Conservation (phyloP, 1,140 invertebrate species). For the Drosophila erecta region DNA sequence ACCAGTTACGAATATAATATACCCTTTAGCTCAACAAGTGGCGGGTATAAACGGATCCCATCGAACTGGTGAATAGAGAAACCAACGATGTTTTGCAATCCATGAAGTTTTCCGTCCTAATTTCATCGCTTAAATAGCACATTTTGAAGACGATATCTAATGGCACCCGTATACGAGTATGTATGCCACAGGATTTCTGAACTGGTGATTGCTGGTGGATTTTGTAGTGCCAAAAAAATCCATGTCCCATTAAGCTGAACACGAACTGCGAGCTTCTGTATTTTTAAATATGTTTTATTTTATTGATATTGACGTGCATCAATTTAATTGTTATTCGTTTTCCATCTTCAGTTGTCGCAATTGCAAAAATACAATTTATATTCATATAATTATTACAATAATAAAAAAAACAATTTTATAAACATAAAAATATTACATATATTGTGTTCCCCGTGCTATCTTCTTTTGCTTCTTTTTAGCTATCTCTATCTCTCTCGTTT, state of each 20-base stretch:
- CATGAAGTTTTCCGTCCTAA: too few species aligned
- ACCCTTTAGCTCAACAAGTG: too few species aligned
- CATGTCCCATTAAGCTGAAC: neutral
- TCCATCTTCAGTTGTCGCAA: conserved; percentile 51
- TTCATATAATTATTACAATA: conserved; percentile 61
- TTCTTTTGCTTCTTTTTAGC: conserved; percentile 2
- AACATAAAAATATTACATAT: conserved; percentile 80
- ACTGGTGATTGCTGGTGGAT: too few species aligned
- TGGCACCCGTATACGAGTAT: too few species aligned
- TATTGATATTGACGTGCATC: conserved; percentile 77
- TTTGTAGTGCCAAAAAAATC: too few species aligned
- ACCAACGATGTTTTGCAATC: too few species aligned
- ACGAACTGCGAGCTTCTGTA: conserved; percentile 14
- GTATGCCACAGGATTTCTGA: too few species aligned
- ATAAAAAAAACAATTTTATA: conserved; percentile 71
- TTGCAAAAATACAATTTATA: conserved; percentile 79
- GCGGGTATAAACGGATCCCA: too few species aligned
- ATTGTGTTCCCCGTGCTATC: conserved; percentile 39
- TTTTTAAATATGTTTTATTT: conserved; percentile 72
- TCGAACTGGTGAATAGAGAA: too few species aligned
- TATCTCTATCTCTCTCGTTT: conserved; percentile 29
- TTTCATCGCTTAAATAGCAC: too few species aligned
- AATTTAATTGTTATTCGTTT: conserved; percentile 75
- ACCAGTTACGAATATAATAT: too few species aligned
- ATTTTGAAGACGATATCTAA: too few species aligned